Percentiles rank a stretch among this genome's conserved stretches.
Evolutionary conservation across 2,888 invertebrate genomes (phyloP).

Genomic region (Tenodera sinensis): DNA sequence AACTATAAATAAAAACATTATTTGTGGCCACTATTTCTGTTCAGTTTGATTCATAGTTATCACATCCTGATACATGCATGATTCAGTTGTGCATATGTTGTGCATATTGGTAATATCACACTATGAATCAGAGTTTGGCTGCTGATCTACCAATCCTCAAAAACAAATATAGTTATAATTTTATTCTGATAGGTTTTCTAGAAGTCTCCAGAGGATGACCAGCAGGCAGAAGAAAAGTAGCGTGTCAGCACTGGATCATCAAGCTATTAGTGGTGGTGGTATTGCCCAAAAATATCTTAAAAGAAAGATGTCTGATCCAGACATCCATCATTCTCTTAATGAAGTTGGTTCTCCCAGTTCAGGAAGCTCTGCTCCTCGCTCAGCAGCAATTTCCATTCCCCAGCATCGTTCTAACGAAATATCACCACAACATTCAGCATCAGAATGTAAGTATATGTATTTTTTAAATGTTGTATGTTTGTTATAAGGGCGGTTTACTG

Average conservation of each 20-base stretch:
- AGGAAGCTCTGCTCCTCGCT: conserved; percentile 36
- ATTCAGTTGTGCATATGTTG: no score
- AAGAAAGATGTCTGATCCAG: conserved; percentile 84
- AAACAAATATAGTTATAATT: no score
- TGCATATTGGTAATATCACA: no score
- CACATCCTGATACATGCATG: no score
- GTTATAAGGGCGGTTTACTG: no score
- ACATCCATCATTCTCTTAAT: conserved; percentile 62
- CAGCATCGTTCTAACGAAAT: conserved; percentile 38
- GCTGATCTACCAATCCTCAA: no score
- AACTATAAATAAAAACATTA: no score
- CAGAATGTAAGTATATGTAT: background rate
- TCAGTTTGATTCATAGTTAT: no score
- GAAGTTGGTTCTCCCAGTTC: conserved; percentile 34
- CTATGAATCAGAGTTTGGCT: no score
- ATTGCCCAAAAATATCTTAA: conserved; percentile 45
- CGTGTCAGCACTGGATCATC: conserved; percentile 57
- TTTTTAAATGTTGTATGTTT: no score
- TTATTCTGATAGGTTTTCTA: conserved; percentile 30
- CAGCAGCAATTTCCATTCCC: conserved; percentile 46
- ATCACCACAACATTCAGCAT: conserved; percentile 24
- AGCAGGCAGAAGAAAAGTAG: conserved; percentile 71
- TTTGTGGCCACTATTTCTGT: no score
- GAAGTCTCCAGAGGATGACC: conserved; percentile 28
- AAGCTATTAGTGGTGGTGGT: background rate